These are phyloP conservation scores for Neosilurus mollespiculum DNA, from an alignment of 2,797 vertebrate species.

Conservation along the genomic window DNA sequence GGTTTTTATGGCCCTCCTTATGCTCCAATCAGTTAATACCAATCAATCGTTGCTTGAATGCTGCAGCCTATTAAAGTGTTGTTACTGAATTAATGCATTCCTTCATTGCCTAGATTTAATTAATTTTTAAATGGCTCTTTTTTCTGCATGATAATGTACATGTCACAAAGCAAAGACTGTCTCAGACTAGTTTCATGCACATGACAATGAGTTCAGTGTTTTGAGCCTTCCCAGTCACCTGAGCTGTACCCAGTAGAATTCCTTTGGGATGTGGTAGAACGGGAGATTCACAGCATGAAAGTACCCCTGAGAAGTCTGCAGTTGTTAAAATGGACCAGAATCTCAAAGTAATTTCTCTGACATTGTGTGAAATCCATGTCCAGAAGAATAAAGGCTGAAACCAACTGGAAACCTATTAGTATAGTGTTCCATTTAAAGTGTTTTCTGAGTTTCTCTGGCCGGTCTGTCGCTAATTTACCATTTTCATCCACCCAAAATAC, in stretches of 20 bases:
- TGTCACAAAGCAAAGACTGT: background rate
- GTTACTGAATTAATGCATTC: background rate
- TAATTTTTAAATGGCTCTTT: background rate
- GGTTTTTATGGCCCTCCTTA: no score
- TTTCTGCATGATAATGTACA: background rate
- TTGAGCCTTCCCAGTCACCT: background rate
- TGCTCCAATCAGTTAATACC: background rate
- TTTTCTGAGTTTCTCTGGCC: background rate
- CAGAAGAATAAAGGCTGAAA: background rate
- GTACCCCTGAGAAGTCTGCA: background rate
- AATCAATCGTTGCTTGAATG: background rate
- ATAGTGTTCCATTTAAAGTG: background rate
- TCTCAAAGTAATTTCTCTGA: background rate
- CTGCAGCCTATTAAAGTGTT: background rate
- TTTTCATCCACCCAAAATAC: background rate
- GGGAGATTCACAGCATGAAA: background rate
- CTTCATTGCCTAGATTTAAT: background rate
- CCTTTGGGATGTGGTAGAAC: background rate
- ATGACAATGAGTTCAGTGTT: background rate
- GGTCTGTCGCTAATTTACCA: no score
- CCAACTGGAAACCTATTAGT: background rate
- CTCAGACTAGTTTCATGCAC: background rate
- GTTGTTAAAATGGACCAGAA: background rate
- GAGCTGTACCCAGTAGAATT: background rate
- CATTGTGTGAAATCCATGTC: background rate